Percentiles rank a stretch among this genome's conserved stretches.
These are phyloP conservation scores for Bagarius yarrelli DNA, from an alignment of 2,113 vertebrate genomes.

Conservation along the genomic window DNA sequence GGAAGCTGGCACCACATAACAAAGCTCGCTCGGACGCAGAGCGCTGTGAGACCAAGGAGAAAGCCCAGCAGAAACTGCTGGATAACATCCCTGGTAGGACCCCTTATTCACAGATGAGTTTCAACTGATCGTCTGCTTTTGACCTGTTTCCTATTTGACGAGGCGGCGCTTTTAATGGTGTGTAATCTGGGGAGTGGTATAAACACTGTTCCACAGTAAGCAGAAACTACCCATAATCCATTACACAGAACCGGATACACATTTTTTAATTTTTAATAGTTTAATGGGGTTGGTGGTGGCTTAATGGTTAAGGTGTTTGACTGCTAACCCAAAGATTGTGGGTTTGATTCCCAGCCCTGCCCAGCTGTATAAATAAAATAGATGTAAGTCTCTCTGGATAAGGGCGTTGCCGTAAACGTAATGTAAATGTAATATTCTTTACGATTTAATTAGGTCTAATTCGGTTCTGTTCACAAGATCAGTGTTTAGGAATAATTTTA, in stretches of 20 bases:
- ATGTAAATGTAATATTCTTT: no score
- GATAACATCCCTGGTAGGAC: conserved; percentile 94
- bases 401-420: no score
- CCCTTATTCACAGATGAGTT: neutral
- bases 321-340: no score
- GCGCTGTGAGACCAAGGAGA: conserved; percentile 85
- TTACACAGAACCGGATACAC: conserved; percentile 8
- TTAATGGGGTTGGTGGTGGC: no score
- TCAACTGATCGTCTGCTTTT: neutral
- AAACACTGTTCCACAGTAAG: neutral
- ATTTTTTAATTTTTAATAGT: neutral
- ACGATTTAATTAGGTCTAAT: no score
- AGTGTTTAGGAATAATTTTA: neutral
- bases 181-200: conserved; percentile 18
- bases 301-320: no score
- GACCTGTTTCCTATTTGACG: neutral
- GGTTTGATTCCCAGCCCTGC: no score
- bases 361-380: no score
- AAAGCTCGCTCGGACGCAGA: conserved; percentile 75
- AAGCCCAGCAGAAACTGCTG: conserved; percentile 93
- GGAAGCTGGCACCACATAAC: conserved; percentile 79
- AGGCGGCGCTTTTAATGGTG: conserved; percentile 26
- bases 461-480: neutral
- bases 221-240: conserved; percentile 12
- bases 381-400: no score